Conservation (phyloP, 2,888 invertebrate genomes). For the Cantharis rustica region DNA sequence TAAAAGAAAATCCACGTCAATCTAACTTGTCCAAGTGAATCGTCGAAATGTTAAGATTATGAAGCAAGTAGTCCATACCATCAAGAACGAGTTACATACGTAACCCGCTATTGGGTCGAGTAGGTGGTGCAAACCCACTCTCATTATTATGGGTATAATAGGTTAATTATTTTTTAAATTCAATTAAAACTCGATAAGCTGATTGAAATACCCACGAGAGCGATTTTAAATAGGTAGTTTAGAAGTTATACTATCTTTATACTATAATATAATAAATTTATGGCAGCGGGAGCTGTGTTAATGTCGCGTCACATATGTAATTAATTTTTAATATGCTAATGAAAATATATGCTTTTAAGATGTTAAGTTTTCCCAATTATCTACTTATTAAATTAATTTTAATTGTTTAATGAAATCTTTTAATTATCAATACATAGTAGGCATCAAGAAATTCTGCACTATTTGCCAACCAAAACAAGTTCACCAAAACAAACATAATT, state of each 20-base stretch:
- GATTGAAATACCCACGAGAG: conserved; percentile 39
- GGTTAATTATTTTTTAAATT: conserved; percentile 32
- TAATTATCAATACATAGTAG: neutral
- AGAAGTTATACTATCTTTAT: conserved; percentile 40
- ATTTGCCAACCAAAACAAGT: neutral
- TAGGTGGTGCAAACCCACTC: conserved; percentile 21
- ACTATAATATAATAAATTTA: conserved; percentile 38
- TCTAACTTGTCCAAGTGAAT: neutral
- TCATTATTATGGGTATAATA: conserved; percentile 18
- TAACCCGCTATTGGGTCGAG: conserved; percentile 9
- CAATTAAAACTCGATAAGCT: conserved; percentile 36
- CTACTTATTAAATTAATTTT: neutral
- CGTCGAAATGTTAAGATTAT: neutral
- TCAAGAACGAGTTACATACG: neutral
- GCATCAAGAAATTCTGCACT: neutral
- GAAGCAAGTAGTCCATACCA: neutral
- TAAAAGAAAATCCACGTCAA: neutral
- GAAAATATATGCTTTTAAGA: conserved; percentile 28
- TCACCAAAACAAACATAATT: conserved; percentile 6
- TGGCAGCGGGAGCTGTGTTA: conserved; percentile 32
- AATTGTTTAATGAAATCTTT: neutral
- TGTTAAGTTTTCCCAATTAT: neutral
- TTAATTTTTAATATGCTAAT: conserved; percentile 44
- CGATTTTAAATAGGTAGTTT: conserved; percentile 34
- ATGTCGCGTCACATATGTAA: conserved; percentile 35